These are phyloP conservation scores for Torymus tubicola DNA, from an alignment of 2,888 invertebrate genomes.

Conservation along the genomic window DNA sequence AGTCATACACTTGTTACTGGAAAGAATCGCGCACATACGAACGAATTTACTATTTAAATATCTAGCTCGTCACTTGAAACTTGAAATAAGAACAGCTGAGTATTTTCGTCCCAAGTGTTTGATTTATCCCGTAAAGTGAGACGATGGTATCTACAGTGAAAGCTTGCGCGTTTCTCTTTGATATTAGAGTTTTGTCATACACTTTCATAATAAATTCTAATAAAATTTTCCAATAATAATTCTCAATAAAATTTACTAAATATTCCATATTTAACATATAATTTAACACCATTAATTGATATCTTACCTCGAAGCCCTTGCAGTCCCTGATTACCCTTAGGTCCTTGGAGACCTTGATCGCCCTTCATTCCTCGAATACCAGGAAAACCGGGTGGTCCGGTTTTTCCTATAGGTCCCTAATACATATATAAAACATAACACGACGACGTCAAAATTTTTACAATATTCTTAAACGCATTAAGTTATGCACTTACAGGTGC, in stretches of 20 bases:
- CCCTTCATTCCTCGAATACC: slow-evolving; percentile 90
- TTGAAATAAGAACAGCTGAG: slow-evolving; percentile 5
- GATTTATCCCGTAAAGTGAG: slow-evolving; percentile 1
- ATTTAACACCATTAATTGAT: too few relatives aligned
- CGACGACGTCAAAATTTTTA: not conserved
- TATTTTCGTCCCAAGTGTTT: slow-evolving; percentile 20
- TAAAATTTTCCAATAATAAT: too few relatives aligned
- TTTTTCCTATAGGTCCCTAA: slow-evolving; percentile 87
- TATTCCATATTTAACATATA: too few relatives aligned
- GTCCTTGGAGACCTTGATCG: slow-evolving; percentile 85
- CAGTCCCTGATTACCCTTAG: slow-evolving; percentile 88
- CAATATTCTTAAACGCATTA: slow-evolving; percentile 40
- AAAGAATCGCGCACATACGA: slow-evolving; percentile 21
- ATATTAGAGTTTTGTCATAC: too few relatives aligned
- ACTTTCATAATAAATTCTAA: too few relatives aligned
- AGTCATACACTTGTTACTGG: slow-evolving; percentile 16
- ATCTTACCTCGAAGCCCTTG: slow-evolving; percentile 85
- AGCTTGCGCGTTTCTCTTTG: too few relatives aligned
- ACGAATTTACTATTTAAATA: slow-evolving; percentile 36
- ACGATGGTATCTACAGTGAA: not conserved
- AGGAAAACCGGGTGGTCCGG: slow-evolving; percentile 90
- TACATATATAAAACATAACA: slow-evolving; percentile 56
- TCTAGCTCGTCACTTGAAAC: not conserved
- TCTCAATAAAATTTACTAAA: too few relatives aligned
- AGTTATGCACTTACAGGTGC: slow-evolving; percentile 79